A percentile compares a stretch with the other conserved stretches of the same genome.
Evolutionary conservation across 2,113 vertebrate species (phyloP).

Genomic region (Apus apus): DNA sequence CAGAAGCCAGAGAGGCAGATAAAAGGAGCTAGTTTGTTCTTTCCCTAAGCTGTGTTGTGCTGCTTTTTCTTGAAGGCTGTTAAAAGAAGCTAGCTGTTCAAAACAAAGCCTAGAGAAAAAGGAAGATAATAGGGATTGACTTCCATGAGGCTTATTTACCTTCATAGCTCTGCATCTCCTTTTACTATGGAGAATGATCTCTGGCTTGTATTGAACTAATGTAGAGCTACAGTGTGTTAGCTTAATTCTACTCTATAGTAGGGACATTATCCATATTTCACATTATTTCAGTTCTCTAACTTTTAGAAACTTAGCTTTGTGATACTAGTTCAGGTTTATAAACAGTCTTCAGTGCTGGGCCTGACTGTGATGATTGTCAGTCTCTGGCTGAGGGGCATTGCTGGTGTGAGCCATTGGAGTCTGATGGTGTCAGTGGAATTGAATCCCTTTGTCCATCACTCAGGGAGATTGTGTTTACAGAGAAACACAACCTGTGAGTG

Average conservation of each 20-base stretch:
- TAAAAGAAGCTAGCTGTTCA: background rate
- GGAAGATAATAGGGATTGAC: background rate
- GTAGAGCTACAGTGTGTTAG: background rate
- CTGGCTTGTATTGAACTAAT: background rate
- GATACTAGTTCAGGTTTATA: background rate
- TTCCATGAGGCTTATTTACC: background rate
- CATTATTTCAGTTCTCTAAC: background rate
- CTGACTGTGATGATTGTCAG: background rate
- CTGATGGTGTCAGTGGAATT: background rate
- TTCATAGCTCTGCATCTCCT: background rate
- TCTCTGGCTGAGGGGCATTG: background rate
- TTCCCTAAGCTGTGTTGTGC: background rate
- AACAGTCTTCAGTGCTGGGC: background rate
- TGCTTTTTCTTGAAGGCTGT: conserved; percentile 16
- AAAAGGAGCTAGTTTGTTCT: conserved; percentile 17
- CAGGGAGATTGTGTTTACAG: background rate
- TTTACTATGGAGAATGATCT: background rate
- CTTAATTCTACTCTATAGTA: background rate
- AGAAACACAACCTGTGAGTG: background rate
- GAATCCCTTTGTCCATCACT: background rate
- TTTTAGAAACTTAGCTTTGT: background rate
- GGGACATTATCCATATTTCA: background rate
- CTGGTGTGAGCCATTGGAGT: background rate
- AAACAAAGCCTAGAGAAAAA: background rate
- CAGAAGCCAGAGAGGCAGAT: background rate